Conservation (phyloP, 2,888 invertebrate genomes). For the Euclidia mi region DNA sequence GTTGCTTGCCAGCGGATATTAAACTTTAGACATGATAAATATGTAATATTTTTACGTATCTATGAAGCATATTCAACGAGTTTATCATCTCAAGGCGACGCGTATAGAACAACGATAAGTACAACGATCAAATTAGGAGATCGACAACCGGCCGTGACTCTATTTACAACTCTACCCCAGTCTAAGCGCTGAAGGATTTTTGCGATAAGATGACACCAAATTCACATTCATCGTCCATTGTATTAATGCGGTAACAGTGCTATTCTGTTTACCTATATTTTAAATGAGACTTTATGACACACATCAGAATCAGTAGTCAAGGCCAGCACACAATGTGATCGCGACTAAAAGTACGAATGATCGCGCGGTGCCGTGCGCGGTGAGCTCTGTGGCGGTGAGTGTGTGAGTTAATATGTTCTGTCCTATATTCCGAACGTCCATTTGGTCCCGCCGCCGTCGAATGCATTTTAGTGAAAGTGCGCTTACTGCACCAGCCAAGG, state of each 20-base stretch:
- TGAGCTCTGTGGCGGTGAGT: constrained; percentile 9
- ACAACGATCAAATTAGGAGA: constrained; percentile 87
- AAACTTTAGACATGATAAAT: constrained; percentile 29
- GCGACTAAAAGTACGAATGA: constrained; percentile 35
- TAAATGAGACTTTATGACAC: constrained; percentile 31
- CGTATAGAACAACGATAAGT: constrained; percentile 72
- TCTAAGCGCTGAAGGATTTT: constrained; percentile 81
- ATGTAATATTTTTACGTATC: constrained; percentile 40
- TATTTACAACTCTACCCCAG: constrained; percentile 73
- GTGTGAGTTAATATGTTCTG: constrained; percentile 46
- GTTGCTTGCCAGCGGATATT: neutral
- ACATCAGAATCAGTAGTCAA: constrained; percentile 43
- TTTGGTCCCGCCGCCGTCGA: constrained; percentile 52
- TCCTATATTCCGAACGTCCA: constrained; percentile 61
- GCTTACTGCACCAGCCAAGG: constrained; percentile 73
- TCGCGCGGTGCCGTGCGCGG: constrained; percentile 27
- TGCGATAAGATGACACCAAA: constrained; percentile 82
- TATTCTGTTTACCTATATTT: constrained; percentile 33
- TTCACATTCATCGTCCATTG: constrained; percentile 47
- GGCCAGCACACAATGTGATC: constrained; percentile 30
- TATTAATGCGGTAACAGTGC: constrained; percentile 23
- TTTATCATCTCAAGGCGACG: constrained; percentile 72
- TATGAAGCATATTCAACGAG: constrained; percentile 34
- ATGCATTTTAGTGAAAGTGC: constrained; percentile 78
- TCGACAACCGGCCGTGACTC: constrained; percentile 88